Evolutionary conservation across 2,113 vertebrate genomes (phyloP).

Genomic region (Scolopax mira): DNA sequence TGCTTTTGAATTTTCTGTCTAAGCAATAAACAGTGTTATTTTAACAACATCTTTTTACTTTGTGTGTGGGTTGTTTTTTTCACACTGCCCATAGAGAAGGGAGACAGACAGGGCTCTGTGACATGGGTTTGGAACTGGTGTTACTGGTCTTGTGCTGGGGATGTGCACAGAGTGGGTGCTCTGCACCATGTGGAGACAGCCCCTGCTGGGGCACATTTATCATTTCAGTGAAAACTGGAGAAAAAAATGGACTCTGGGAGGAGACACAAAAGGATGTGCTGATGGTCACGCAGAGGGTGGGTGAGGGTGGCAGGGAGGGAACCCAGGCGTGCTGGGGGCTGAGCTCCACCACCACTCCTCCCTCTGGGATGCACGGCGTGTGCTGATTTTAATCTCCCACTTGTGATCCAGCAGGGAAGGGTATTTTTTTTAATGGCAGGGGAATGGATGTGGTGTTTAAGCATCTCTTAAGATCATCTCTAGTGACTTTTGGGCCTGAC

Average conservation of each 20-base stretch:
- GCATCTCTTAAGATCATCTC: neutral
- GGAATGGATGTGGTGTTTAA: neutral
- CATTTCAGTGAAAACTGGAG: neutral
- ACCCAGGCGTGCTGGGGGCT: neutral
- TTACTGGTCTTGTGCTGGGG: neutral
- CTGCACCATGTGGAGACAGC: neutral
- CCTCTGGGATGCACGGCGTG: neutral
- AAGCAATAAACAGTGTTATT: neutral
- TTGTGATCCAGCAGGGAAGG: neutral
- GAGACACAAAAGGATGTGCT: neutral
- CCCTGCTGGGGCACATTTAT: neutral
- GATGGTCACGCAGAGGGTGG: neutral
- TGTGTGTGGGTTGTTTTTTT: neutral
- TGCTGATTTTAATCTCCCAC: neutral
- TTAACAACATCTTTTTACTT: neutral
- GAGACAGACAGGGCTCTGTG: neutral
- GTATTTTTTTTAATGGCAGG: neutral
- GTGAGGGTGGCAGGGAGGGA: neutral
- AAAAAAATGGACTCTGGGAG: neutral
- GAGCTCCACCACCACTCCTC: fast-evolving
- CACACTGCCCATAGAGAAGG: neutral
- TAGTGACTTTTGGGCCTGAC: neutral
- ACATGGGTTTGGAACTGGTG: neutral
- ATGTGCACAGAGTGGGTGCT: neutral
- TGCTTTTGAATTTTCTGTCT: neutral